phyloP scores from a whole-genome alignment of 2,888 invertebrate species.

The Allacma fusca region DNA sequence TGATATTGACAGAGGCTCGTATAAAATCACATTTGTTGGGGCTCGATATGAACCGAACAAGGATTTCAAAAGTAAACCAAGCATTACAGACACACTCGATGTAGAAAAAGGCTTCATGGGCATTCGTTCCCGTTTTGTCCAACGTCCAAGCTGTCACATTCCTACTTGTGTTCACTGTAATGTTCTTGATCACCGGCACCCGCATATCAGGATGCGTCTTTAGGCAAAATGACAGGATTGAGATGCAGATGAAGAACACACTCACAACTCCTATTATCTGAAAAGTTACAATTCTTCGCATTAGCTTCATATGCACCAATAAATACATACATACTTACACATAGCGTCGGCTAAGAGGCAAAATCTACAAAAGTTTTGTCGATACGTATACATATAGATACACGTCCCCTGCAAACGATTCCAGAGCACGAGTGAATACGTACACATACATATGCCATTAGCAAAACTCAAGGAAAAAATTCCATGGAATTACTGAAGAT shows the following conservation, averaged over 20 bases:
- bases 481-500: too few relatives aligned
- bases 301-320: neutral
- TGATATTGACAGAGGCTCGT: conserved; percentile 91
- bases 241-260: conserved; percentile 99
- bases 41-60: conserved; percentile 89
- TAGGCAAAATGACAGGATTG: conserved; percentile 98
- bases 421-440: too few relatives aligned
- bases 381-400: too few relatives aligned
- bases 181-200: conserved; percentile 79
- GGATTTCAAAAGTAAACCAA: conserved; percentile 98
- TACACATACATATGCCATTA: too few relatives aligned
- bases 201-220: conserved; percentile 99
- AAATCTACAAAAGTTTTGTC: too few relatives aligned
- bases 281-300: conserved; percentile 61
- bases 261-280: conserved; percentile 98
- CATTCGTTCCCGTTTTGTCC: conserved; percentile 88
- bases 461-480: too few relatives aligned
- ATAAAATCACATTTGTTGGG: conserved; percentile 87
- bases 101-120: conserved; percentile 97
- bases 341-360: too few relatives aligned
- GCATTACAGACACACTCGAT: conserved; percentile 98
- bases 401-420: too few relatives aligned
- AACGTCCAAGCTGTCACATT: conserved; percentile 82
- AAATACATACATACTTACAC: neutral
- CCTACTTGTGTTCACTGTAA: conserved; percentile 78